Base-by-base conservation (phyloP, 92 coral and sea anemone genomes). In the Montipora capitata region DNA sequence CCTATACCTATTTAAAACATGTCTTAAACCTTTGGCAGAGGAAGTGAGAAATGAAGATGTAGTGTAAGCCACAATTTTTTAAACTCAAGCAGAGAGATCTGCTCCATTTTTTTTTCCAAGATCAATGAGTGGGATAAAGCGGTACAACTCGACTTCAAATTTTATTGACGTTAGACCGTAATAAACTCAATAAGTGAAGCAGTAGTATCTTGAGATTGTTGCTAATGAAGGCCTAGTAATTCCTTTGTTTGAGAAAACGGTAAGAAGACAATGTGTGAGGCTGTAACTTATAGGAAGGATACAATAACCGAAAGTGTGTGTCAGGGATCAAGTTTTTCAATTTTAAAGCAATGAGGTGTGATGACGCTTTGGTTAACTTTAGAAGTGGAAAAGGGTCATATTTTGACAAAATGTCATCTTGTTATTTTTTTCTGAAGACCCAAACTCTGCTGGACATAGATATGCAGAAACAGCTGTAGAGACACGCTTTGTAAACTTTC, bases 381-480 rank as follows among this genome's bases (percentile, higher is more conserved):
- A 71, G 48, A 63, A 72, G 78, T 57, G 78, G 71, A 72, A 18
- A 63, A 38, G 56, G 72, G 12, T 45, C 73, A n/a, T 61, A 73
- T 72, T 83, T 83, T 17, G 45, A 73, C 58, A 45, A 72, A 73
- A n/a, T 81, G 85, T 81, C 85, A 42, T 12, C 49, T 81, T 81
- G 77, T 81, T 81, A 49, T 81, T 54, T 16, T 66, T 69, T 69
- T 1, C 1, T 72, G 27, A 57, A 48, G 72, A 72, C 65, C 39
- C 61, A 40, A 68, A 51, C 49, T 40, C 43, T 41, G 76, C 86
- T 39, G 11, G 79, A 40, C 87, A 43, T 20, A 72, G 80, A 73
- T 44, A 18, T 56, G 51, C 39, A 56, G 71, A 40, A 78, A 88
- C 90, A 92, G 91, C 92, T 91, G 92, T 10, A 41, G 39, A 10